A percentile compares a stretch with the other conserved stretches of the same genome.
Conservation (phyloP, 1,140 invertebrate genomes). For the Eulimnadia texana region DNA sequence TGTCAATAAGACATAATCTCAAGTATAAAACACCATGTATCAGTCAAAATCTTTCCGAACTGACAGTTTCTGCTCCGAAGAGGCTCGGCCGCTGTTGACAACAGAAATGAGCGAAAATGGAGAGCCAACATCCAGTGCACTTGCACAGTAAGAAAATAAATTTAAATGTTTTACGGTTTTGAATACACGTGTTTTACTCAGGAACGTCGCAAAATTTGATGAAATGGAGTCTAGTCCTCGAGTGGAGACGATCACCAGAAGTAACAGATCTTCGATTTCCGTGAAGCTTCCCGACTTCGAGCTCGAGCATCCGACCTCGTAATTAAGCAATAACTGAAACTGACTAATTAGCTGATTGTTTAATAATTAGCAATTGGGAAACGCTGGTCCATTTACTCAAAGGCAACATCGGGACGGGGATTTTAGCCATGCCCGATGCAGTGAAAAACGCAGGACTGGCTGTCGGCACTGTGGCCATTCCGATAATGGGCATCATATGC, state of each 20-base stretch:
- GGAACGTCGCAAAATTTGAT: not conserved
- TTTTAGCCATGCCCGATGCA: constrained; percentile 70
- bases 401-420: constrained; percentile 71
- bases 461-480: constrained; percentile 50
- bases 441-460: constrained; percentile 62
- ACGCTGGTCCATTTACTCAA: constrained; percentile 65
- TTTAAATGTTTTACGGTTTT: not conserved
- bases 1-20: not conserved
- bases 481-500: constrained; percentile 60
- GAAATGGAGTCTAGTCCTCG: not conserved
- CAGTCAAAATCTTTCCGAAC: not conserved
- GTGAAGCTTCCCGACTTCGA: not conserved
- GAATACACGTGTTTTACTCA: not conserved
- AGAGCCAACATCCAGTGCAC: not conserved
- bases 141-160: not conserved
- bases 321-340: not conserved
- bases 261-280: not conserved
- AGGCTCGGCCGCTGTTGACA: not conserved
- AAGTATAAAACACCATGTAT: not conserved
- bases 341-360: constrained; percentile 9
- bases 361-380: constrained; percentile 51
- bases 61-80: not conserved
- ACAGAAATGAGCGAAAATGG: not conserved
- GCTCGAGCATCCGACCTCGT: not conserved
- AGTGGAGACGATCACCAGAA: not conserved